phyloP scores from a whole-genome alignment of 2,888 invertebrate genomes.

The Drosophila setosimentum region DNA sequence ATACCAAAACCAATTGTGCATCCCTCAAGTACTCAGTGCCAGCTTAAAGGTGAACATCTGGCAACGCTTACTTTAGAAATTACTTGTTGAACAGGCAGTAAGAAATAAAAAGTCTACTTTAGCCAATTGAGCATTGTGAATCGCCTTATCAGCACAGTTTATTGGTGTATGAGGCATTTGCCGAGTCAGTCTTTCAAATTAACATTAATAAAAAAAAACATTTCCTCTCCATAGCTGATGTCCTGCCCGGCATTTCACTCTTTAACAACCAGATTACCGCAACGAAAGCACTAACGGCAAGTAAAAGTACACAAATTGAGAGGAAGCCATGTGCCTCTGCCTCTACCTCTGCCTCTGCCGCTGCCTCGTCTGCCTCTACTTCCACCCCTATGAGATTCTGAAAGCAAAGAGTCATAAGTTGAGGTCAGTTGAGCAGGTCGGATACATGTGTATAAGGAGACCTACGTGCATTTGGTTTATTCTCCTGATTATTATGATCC shows the following conservation, averaged over 20 bases:
- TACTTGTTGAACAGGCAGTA: constrained; percentile 29
- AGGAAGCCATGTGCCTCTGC: not conserved
- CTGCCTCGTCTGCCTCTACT: not conserved
- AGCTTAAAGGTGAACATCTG: constrained; percentile 1
- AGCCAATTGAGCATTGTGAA: not conserved
- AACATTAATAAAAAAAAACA: not conserved
- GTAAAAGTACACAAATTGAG: not conserved
- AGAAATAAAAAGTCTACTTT: not conserved
- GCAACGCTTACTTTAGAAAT: not conserved
- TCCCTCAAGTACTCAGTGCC: constrained; percentile 30
- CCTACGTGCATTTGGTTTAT: not conserved
- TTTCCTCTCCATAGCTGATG: not conserved
- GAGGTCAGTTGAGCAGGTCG: not conserved
- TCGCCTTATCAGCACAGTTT: not conserved
- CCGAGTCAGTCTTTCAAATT: not conserved
- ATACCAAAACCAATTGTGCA: constrained; percentile 16
- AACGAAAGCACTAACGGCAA: not conserved
- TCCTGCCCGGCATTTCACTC: not conserved
- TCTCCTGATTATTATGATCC: constrained; percentile 76
- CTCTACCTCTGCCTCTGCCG: not conserved
- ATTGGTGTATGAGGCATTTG: not conserved
- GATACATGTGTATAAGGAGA: not conserved
- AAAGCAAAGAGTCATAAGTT: not conserved
- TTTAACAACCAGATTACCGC: not conserved
- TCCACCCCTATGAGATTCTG: not conserved